These are phyloP conservation scores for Antennarius maculatus DNA, from an alignment of 2,797 vertebrate genomes.

Conservation along the genomic window DNA sequence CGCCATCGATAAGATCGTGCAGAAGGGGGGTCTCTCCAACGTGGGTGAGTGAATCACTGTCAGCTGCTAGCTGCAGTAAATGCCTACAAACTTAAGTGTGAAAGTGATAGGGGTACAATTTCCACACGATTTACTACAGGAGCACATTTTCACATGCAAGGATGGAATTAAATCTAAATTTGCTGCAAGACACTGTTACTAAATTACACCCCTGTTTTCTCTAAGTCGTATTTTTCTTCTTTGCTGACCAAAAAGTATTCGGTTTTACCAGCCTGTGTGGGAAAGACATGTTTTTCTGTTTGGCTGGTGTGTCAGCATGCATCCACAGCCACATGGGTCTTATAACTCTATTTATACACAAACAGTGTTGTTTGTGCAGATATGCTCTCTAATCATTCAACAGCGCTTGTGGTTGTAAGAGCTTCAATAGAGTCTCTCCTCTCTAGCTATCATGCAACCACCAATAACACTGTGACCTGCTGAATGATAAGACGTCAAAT, in stretches of 20 bases:
- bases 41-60: constrained; percentile 86
- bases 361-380: constrained; percentile 49
- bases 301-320: constrained; percentile 47
- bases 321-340: constrained; percentile 52
- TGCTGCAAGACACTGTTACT: constrained; percentile 64
- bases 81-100: constrained; percentile 54
- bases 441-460: constrained; percentile 25
- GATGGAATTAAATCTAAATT: constrained; percentile 82
- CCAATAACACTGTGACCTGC: constrained; percentile 15
- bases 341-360: constrained; percentile 55
- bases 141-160: constrained; percentile 71
- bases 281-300: constrained; percentile 57
- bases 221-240: constrained; percentile 62
- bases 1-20: constrained; percentile 90
- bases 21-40: constrained; percentile 94
- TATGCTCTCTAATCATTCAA: constrained; percentile 56
- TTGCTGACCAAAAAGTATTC: constrained; percentile 53
- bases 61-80: constrained; percentile 33
- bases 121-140: constrained; percentile 61
- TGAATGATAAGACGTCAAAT: constrained; percentile 40
- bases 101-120: constrained; percentile 69
- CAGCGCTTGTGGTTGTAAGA: constrained; percentile 27
- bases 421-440: constrained; percentile 23
- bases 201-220: constrained; percentile 78
- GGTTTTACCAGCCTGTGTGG: constrained; percentile 64